Percentiles rank a stretch among this genome's conserved stretches.
phyloP scores from a whole-genome alignment of 2,888 invertebrate genomes.

The Lepidocyrtoides sp. region DNA sequence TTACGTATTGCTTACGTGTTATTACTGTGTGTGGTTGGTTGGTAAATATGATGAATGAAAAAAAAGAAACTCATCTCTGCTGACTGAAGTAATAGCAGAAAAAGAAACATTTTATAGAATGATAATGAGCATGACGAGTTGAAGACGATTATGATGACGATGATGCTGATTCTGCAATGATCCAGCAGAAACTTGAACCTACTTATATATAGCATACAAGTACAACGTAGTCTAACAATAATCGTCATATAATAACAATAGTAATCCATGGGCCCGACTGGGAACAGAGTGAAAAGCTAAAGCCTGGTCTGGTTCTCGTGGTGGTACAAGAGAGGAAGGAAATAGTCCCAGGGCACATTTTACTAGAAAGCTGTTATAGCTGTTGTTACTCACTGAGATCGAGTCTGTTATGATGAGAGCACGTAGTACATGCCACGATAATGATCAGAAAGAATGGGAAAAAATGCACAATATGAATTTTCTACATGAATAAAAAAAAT shows the following conservation, averaged over 20 bases:
- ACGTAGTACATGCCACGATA: neutral
- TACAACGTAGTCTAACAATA: neutral
- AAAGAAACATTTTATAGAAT: neutral
- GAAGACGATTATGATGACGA: neutral
- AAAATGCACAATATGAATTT: slow-evolving; percentile 1
- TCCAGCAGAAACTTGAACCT: neutral
- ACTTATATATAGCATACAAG: neutral
- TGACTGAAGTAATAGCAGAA: neutral
- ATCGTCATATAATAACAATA: slow-evolving; percentile 1
- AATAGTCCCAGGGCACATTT: slow-evolving; percentile 17
- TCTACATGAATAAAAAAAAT: neutral
- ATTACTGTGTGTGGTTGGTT: neutral
- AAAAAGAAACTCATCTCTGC: neutral
- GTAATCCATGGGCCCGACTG: neutral
- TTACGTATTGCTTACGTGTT: slow-evolving; percentile 10
- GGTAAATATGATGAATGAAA: slow-evolving; percentile 9
- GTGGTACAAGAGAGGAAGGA: no score
- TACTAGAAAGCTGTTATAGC: slow-evolving; percentile 1
- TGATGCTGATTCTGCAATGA: neutral
- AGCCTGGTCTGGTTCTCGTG: no score
- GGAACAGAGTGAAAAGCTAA: neutral
- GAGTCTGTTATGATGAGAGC: slow-evolving; percentile 12
- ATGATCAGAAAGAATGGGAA: neutral
- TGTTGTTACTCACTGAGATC: neutral
- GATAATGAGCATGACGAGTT: slow-evolving; percentile 1